Conservation (phyloP, 2,113 vertebrate species). For the Leptobrachium ailaonicum region DNA sequence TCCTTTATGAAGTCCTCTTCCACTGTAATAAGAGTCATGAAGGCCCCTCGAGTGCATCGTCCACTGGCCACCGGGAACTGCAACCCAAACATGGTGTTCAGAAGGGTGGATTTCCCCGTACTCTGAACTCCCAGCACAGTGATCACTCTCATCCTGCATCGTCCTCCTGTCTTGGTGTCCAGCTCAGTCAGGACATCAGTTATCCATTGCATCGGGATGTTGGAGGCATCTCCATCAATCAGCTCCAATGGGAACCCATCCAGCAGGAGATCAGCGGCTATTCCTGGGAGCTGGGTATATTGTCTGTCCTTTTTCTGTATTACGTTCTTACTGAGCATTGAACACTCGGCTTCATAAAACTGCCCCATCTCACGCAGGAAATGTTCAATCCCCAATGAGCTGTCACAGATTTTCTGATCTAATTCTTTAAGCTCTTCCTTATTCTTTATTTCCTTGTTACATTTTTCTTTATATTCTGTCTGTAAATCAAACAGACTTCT, state of each 20-base stretch:
- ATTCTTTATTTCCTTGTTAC: no score
- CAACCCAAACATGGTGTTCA: constrained; percentile 79
- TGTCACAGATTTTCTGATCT: constrained; percentile 1
- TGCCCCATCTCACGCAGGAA: no score
- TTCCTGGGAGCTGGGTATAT: constrained; percentile 40
- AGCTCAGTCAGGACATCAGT: constrained; percentile 66
- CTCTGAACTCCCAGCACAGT: constrained; percentile 54
- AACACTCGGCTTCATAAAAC: no score
- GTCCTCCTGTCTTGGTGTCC: constrained; percentile 58
- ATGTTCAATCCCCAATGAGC: no score
- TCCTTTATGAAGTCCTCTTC: constrained; percentile 63
- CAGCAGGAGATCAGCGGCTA: constrained; percentile 64
- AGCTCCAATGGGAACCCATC: constrained; percentile 56
- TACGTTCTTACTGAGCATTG: constrained; percentile 48
- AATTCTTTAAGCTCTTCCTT: no score
- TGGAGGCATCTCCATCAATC: constrained; percentile 69
- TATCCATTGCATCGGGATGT: constrained; percentile 74
- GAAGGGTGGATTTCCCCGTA: constrained; percentile 76
- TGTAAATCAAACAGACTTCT: no score
- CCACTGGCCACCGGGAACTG: constrained; percentile 66
- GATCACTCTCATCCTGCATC: constrained; percentile 64
- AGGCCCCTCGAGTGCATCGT: constrained; percentile 67
- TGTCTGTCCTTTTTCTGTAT: neutral
- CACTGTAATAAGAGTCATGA: constrained; percentile 60
- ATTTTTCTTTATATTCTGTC: no score